A percentile compares a stretch with the other conserved stretches of the same genome.
Evolutionary conservation across 37 sponge, comb jelly and placozoan species (phyloP).

Genomic region (Haliclona indistincta): DNA sequence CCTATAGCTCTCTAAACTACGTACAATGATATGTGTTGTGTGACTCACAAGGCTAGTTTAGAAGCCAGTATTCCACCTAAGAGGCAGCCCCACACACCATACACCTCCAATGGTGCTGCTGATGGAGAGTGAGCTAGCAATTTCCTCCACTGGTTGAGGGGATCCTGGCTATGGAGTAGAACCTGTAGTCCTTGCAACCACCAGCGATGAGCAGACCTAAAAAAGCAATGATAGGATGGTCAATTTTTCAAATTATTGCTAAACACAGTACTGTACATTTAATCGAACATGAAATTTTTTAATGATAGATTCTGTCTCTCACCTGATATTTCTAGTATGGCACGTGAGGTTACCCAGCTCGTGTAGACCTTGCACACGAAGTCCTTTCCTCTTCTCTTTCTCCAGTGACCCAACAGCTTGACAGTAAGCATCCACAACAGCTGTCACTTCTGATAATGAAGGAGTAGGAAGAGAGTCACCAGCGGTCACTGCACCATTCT

Average conservation of each 20-base stretch:
- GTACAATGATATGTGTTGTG: no score
- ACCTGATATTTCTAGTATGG: conserved; percentile 53
- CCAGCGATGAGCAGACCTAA: conserved; percentile 55
- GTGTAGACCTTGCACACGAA: conserved; percentile 52
- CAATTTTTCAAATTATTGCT: no score
- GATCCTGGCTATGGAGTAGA: conserved; percentile 31
- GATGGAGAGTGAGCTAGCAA: conserved; percentile 3
- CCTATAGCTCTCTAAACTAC: no score
- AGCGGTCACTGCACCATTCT: neutral
- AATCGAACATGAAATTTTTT: neutral
- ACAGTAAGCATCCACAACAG: conserved; percentile 21
- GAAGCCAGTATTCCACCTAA: conserved; percentile 50
- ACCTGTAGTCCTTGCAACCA: conserved; percentile 58
- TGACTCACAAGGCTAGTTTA: conserved; percentile 58
- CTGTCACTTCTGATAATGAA: neutral
- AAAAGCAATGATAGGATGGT: neutral
- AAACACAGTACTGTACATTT: neutral
- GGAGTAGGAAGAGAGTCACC: neutral
- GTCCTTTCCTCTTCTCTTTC: conserved; percentile 20
- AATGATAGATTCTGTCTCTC: conserved; percentile 8
- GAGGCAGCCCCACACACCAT: conserved; percentile 73
- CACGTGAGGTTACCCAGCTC: conserved; percentile 60
- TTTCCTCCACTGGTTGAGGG: conserved; percentile 38
- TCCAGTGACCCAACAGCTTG: conserved; percentile 34
- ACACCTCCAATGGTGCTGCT: conserved; percentile 29